phyloP scores from a whole-genome alignment of 2,888 invertebrate species.

The Azorinus chamasolen region DNA sequence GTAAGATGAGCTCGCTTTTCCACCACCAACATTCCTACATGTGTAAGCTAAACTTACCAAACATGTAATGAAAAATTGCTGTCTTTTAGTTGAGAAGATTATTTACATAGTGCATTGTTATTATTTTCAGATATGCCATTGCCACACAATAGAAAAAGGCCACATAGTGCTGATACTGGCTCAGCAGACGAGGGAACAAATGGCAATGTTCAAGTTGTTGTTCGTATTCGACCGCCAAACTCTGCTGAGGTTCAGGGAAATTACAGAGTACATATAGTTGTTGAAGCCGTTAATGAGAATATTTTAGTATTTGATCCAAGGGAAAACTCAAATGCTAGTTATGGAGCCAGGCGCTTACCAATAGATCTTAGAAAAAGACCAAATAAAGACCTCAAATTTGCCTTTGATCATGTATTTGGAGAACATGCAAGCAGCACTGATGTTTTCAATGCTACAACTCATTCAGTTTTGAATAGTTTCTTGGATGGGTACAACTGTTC shows the following conservation, averaged over 20 bases:
- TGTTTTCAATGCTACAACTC: constrained; percentile 93
- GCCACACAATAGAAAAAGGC: constrained; percentile 44
- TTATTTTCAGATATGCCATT: constrained; percentile 43
- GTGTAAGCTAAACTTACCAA: no score
- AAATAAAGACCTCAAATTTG: constrained; percentile 94
- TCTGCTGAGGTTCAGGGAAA: constrained; percentile 77
- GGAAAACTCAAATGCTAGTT: constrained; percentile 87
- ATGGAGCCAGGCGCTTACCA: constrained; percentile 64
- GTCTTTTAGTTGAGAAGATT: no score
- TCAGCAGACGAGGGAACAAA: background rate
- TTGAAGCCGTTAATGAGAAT: constrained; percentile 92
- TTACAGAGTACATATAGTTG: constrained; percentile 89
- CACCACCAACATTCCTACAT: no score
- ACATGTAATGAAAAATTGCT: no score
- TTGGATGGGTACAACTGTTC: constrained; percentile 96
- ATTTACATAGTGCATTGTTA: no score
- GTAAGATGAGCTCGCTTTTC: no score
- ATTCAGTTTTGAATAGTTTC: constrained; percentile 91
- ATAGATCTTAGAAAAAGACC: constrained; percentile 78
- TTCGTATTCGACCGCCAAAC: constrained; percentile 94
- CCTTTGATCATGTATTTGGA: constrained; percentile 94
- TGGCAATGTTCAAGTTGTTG: constrained; percentile 89
- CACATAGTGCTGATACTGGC: constrained; percentile 29
- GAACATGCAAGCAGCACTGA: constrained; percentile 90
- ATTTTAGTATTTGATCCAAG: constrained; percentile 96